Conservation (phyloP, 2,797 vertebrate genomes). For the Poeciliopsis paucimaculata region DNA sequence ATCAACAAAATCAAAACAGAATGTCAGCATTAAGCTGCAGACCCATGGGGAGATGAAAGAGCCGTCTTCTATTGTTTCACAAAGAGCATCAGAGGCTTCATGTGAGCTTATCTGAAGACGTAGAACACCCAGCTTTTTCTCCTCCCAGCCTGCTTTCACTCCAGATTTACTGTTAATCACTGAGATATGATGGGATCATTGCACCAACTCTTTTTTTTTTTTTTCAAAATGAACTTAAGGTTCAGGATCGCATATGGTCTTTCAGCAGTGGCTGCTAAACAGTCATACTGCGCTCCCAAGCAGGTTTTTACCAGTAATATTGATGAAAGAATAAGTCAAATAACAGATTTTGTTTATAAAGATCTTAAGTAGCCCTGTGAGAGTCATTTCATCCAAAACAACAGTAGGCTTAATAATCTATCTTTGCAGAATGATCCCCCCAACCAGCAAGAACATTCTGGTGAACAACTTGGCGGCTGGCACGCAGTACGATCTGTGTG, state of each 20-base stretch:
- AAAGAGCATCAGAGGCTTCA: constrained; percentile 55
- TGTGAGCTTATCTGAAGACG: constrained; percentile 43
- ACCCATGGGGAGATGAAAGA: constrained; percentile 67
- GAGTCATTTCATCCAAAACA: constrained; percentile 55
- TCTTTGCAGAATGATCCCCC: constrained; percentile 93
- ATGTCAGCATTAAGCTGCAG: constrained; percentile 61
- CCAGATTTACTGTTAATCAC: constrained; percentile 48
- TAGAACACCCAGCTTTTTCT: constrained; percentile 41
- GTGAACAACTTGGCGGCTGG: constrained; percentile 97
- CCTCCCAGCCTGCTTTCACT: constrained; percentile 41
- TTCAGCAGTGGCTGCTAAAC: constrained; percentile 12
- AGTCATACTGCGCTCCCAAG: constrained; percentile 12
- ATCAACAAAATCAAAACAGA: constrained; percentile 75
- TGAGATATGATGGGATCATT: constrained; percentile 37
- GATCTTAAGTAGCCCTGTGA: constrained; percentile 53
- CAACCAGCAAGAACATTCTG: constrained; percentile 94
- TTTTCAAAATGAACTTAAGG: constrained; percentile 31
- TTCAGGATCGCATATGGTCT: constrained; percentile 38
- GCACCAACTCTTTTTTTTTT: constrained; percentile 9
- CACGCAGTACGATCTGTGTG: constrained; percentile 93
- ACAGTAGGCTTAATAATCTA: constrained; percentile 67
- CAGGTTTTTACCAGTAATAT: constrained; percentile 52
- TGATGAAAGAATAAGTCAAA: constrained; percentile 50
- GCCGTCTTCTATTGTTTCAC: constrained; percentile 50
- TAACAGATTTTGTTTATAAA: constrained; percentile 52